Evolutionary conservation across 2,797 vertebrate genomes (phyloP), one percentile per base, ranked within the genome.

Genomic region (Enteromius fasciolatus): DNA sequence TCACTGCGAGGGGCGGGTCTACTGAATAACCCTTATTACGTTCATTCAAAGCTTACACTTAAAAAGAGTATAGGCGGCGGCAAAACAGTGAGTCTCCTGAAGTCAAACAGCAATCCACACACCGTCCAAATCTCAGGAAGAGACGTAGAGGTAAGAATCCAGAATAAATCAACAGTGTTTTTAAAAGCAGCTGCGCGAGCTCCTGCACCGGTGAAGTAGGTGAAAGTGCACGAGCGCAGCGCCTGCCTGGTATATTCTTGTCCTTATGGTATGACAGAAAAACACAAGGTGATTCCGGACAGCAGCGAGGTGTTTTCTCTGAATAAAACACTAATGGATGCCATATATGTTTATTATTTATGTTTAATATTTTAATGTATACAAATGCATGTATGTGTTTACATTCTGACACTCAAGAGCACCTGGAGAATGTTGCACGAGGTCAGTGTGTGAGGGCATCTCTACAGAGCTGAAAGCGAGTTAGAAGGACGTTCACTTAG

Each of bases 401-500:
- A 72, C 25, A 46, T 46, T 44, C 4, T 25, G 70, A 41, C 41
- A 48, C n/a, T 3, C 18, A 72, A 23, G 17, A 46, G 57, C 79
- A 39, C 57, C 28, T 66, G 68, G 23, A 18, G 72, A 73, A 5
- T 76, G 20, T 85, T 83, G 14, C 66, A 44, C 57, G 25, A 48
- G 76, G 81, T 83, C 33, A 83, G 46, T 72, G 85, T 25, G 44
- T 80, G 86, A 89, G 88, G 90, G 89, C 84, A 89, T 86, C 82
- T 87, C 85, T 90, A 89, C 89, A 91, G 87, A 31, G 48, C 88
- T 90, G 87, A 92, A 89, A 91, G 91, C 90, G 90, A 87, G 82
- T 82, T 50, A 83, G 77, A 82, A n/a, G 4, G 23, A 66, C 18
- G 48, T 39, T 9, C n/a, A n/a, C 52, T n/a, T 54, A 20, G 8